Evolutionary conservation across 2,888 invertebrate species (phyloP).

Genomic region (Trichacis sp.): DNA sequence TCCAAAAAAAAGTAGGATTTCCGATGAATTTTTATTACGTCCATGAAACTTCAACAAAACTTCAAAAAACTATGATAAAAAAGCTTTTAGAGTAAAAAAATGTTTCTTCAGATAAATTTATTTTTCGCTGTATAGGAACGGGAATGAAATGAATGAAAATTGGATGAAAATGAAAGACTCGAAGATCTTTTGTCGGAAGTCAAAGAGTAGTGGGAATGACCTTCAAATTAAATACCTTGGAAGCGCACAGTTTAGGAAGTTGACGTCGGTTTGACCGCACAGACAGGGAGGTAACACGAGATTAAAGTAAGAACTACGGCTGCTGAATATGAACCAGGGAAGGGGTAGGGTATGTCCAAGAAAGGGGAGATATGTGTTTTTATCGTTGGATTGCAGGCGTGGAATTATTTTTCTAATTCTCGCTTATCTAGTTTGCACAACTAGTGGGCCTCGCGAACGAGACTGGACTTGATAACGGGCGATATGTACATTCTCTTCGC

Average conservation of each 20-base stretch:
- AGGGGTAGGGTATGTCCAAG: constrained; percentile 1
- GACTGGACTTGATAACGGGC: neutral
- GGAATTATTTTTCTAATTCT: neutral
- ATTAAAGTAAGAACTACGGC: neutral
- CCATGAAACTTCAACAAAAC: too few species aligned
- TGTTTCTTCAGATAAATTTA: too few species aligned
- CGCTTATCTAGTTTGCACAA: neutral
- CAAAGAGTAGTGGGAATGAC: neutral
- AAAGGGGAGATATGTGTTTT: neutral
- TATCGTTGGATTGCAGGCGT: too few species aligned
- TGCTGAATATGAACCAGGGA: neutral
- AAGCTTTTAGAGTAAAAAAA: too few species aligned
- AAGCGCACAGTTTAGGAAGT: neutral
- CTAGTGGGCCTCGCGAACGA: neutral
- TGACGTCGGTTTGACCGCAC: constrained; percentile 1
- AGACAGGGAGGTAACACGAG: neutral
- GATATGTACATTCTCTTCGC: neutral
- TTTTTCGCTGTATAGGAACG: too few species aligned
- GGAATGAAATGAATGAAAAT: neutral
- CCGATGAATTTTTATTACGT: too few species aligned
- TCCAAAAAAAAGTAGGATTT: too few species aligned
- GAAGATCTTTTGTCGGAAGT: neutral
- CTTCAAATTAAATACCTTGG: neutral
- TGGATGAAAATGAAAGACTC: neutral
- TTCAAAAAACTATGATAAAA: too few species aligned